Base-by-base conservation (phyloP, 2,113 vertebrate genomes). In the Triplophysa rosa region DNA sequence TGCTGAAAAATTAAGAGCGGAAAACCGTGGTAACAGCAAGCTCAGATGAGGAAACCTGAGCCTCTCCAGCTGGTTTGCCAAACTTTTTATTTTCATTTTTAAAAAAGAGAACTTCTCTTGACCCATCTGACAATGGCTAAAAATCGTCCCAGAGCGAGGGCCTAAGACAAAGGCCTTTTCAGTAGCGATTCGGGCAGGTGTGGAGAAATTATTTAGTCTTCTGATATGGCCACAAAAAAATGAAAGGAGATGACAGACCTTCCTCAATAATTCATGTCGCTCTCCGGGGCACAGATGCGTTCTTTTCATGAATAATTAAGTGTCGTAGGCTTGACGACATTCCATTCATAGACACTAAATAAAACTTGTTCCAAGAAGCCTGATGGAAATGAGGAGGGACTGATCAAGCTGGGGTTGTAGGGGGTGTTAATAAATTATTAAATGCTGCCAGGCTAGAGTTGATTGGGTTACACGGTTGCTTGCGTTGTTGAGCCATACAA, bases 371-470 rank as follows among this genome's bases (percentile, higher is more conserved):
- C 71, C 83, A 76, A 68, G 69, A 64, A 72, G 62, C 66, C 40
- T 65, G 70, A 26, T 80, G 73, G 80, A 83, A 87, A 82, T 76
- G 59, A 59, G 86, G 68, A 80, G 65, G 47, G n/a, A 76, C 73
- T 54, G 83, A 61, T 79, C 52, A 75, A 16, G 58, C 66, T 37
- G 69, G 69, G 82, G 74, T 78, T 83, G 77, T 80, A 26, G 66
- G 69, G 82, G 74, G 75, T 83, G 77, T 80, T 83, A 33, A 86
- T 93, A 84, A 92, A 92, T 91, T 86, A 90, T 92, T 92, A 92
- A 11, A 23, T 64, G n/a, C 76, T 67, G 75, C 58, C 77, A 73
- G 86, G 84, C 68, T 21, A 84, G 67, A 61, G 85, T 87, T 87
- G 91, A 89, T 93, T 87, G 84, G 88, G 88, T 93, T 92, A 90